A percentile compares a stretch with the other conserved stretches of the same genome.
phyloP scores from a whole-genome alignment of 1,140 invertebrate species.

The Drosophila paulistorum region DNA sequence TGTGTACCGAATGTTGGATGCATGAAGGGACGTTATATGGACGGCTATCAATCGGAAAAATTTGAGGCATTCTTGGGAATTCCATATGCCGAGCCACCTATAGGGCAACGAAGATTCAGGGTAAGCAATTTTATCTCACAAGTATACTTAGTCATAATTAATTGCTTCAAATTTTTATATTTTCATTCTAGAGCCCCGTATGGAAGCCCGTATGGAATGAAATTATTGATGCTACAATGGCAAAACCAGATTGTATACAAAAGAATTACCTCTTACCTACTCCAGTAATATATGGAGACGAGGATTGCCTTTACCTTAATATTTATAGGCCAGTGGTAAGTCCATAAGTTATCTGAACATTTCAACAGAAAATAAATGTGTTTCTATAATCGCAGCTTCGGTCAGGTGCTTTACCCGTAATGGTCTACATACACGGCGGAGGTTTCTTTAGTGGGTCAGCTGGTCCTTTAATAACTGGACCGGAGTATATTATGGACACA shows the following conservation, averaged over 20 bases:
- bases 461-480: constrained; percentile 60
- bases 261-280: constrained; percentile 65
- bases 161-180: too few relatives aligned
- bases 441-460: constrained; percentile 80
- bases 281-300: constrained; percentile 69
- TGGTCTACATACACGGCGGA: constrained; percentile 83
- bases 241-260: constrained; percentile 61
- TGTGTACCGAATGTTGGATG: too few relatives aligned
- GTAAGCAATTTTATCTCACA: too few relatives aligned
- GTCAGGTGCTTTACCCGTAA: constrained; percentile 65
- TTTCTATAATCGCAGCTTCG: constrained; percentile 19
- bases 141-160: too few relatives aligned
- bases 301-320: constrained; percentile 87
- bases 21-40: too few relatives aligned
- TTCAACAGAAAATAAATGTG: not conserved
- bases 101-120: too few relatives aligned
- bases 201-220: too few relatives aligned
- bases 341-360: not conserved
- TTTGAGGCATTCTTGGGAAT: too few relatives aligned
- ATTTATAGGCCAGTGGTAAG: constrained; percentile 85
- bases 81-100: too few relatives aligned
- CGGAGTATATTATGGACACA: constrained; percentile 80
- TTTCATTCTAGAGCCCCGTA: too few relatives aligned
- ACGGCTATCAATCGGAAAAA: too few relatives aligned
- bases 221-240: constrained; percentile 37